These are phyloP conservation scores for Sphinx pinastri DNA, from an alignment of 2,888 invertebrate species.

Conservation along the genomic window DNA sequence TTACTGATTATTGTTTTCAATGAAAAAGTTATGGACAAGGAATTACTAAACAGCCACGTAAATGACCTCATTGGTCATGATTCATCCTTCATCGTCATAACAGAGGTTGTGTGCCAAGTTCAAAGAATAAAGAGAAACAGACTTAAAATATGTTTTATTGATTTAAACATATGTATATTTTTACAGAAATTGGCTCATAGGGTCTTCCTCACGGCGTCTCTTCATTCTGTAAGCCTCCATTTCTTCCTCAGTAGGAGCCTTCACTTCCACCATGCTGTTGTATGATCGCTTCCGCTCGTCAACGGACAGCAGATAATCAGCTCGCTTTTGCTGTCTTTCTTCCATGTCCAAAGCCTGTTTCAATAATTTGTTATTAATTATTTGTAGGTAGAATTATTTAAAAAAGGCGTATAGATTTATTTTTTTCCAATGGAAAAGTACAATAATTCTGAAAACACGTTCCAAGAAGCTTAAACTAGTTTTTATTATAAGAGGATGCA, in stretches of 20 bases:
- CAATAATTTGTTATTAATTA: conserved; percentile 12
- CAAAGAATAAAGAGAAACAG: conserved; percentile 32
- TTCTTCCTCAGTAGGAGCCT: conserved; percentile 95
- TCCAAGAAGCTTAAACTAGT: too few relatives aligned
- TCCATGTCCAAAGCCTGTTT: conserved; percentile 86
- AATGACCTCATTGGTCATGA: conserved; percentile 39
- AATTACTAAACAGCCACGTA: conserved; percentile 35
- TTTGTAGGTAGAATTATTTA: background rate
- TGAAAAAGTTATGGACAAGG: conserved; percentile 1
- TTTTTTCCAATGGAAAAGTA: too few relatives aligned
- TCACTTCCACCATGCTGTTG: conserved; percentile 94
- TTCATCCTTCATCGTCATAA: conserved; percentile 33
- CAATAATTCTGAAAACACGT: too few relatives aligned
- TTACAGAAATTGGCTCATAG: conserved; percentile 92
- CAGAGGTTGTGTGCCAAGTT: background rate
- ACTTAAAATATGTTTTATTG: conserved; percentile 24
- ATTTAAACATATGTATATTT: conserved; percentile 32
- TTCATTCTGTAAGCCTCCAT: conserved; percentile 97
- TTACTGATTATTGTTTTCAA: conserved; percentile 24
- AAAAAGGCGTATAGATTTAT: too few relatives aligned
- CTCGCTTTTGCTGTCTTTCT: conserved; percentile 84
- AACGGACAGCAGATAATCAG: conserved; percentile 86
- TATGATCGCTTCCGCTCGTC: conserved; percentile 97
- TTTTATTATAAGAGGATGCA: too few relatives aligned
- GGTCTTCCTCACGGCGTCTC: conserved; percentile 93